Base-by-base conservation (phyloP, 2,888 invertebrate species). In the Pasiphila rectangulata region DNA sequence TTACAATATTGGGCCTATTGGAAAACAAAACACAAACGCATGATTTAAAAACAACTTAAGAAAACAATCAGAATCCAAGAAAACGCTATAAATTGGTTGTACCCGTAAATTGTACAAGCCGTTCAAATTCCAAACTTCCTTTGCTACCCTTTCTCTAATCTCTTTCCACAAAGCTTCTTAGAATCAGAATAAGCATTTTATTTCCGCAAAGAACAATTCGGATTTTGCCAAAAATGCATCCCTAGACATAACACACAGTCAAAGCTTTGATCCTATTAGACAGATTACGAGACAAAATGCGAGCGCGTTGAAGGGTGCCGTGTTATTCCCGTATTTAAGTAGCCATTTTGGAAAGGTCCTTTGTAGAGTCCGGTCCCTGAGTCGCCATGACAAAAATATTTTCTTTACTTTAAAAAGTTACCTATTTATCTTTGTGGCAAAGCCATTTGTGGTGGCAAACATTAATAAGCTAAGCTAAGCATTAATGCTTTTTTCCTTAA, bases 201-300 rank as follows among this genome's bases (percentile, higher is more conserved):
- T 2, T 32, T 32, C 4, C 10, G 16, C 25, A 38, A 34, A 25
- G 6, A 32, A 47, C 24, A 41, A 44, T 44, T 41, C n/a, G 9
- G 43, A 42, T 38, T 34, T n/a, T 1, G n/a, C 38, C 34, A 24
- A 43, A 47, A 48, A 44, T 49, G 43, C 48, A 49, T 49, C 23
- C 38, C 6, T 19, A 35, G 34, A 36, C 35, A 35, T 24, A 38
- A 44, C 48, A 49, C 38, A n/a, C 43, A 34, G 34, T 17, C 10
- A 42, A 47, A 35, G 25, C 38, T 39, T 44, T 49, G 43, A 49
- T 49, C 48, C 48, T 49, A 40, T 49, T 49, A 44, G 17, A 39
- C 35, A 30, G 48, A 49, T 49, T 49, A 49, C 37, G 39, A 39
- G 39, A 39, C 42, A 42, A 46, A 40, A 27, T 34, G 10, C 9